Percentiles rank a stretch among this genome's conserved stretches.
Evolutionary conservation across 53 echinoderm and acorn worm species (phyloP).

Genomic region (Actinopyga echinites): DNA sequence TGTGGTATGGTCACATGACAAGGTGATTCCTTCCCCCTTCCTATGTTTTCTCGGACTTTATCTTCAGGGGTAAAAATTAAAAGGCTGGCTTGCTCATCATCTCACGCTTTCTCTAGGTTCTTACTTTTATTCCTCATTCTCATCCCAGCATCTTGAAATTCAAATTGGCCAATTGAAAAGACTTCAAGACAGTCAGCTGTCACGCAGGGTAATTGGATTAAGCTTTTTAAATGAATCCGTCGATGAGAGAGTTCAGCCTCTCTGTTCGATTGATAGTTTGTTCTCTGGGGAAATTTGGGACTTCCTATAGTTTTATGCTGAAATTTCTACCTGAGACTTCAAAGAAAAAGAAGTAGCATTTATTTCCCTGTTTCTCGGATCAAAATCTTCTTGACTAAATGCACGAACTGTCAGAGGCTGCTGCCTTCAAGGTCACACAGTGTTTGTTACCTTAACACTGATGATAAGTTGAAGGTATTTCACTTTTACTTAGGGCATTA

Average conservation of each 20-base stretch:
- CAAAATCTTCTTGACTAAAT: background rate
- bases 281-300: conserved; percentile 29
- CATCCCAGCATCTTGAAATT: conserved; percentile 9
- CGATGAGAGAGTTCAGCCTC: background rate
- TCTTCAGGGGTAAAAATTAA: too few species aligned
- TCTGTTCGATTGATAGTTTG: conserved; percentile 13
- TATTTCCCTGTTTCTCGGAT: background rate
- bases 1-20: too few species aligned
- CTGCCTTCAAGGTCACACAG: too few species aligned
- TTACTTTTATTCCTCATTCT: background rate
- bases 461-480: too few species aligned
- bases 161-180: conserved; percentile 27
- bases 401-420: too few species aligned
- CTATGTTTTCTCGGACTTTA: too few species aligned
- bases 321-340: conserved; percentile 13
- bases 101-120: too few species aligned
- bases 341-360: too few species aligned
- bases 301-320: background rate
- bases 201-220: conserved; percentile 20
- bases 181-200: conserved; percentile 3
- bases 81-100: too few species aligned
- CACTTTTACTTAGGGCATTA: too few species aligned
- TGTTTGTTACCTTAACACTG: too few species aligned
- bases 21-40: too few species aligned
- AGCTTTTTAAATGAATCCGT: conserved; percentile 20